A percentile compares a stretch with the other conserved stretches of the same genome.
Conservation (phyloP, 2,113 vertebrate species). For the Excalfactoria chinensis region DNA sequence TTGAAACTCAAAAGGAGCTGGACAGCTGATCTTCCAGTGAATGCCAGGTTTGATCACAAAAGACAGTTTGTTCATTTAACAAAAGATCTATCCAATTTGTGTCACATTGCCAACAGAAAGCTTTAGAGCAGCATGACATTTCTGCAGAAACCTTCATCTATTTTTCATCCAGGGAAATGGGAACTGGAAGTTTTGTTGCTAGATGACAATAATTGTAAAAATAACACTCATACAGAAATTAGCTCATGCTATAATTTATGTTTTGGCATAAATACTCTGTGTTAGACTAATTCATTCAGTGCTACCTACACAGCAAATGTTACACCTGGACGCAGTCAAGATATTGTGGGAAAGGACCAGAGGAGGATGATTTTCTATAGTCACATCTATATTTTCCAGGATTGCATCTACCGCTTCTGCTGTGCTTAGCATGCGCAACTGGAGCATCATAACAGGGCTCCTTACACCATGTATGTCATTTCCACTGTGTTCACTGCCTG, state of each 20-base stretch:
- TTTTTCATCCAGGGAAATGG: neutral
- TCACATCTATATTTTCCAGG: neutral
- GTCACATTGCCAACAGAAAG: neutral
- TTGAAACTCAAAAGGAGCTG: neutral
- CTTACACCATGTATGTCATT: accelerated
- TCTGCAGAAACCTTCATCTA: neutral
- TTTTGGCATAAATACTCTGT: neutral
- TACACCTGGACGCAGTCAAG: neutral
- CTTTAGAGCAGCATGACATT: neutral
- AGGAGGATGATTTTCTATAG: neutral
- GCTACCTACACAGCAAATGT: neutral
- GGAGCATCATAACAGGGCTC: neutral
- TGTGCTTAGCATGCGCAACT: neutral
- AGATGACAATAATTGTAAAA: neutral
- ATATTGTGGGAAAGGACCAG: neutral
- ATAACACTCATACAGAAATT: neutral
- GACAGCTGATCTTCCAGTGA: neutral
- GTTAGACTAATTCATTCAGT: neutral
- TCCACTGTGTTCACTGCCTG: neutral
- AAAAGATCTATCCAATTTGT: neutral
- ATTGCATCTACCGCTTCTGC: neutral
- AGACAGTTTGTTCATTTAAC: neutral
- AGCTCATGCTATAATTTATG: neutral
- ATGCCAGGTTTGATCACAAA: neutral
- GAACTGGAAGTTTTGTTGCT: neutral